Percentiles rank a stretch among this genome's conserved stretches.
Evolutionary conservation across 2,113 vertebrate species (phyloP).

Genomic region (Mobula birostris): DNA sequence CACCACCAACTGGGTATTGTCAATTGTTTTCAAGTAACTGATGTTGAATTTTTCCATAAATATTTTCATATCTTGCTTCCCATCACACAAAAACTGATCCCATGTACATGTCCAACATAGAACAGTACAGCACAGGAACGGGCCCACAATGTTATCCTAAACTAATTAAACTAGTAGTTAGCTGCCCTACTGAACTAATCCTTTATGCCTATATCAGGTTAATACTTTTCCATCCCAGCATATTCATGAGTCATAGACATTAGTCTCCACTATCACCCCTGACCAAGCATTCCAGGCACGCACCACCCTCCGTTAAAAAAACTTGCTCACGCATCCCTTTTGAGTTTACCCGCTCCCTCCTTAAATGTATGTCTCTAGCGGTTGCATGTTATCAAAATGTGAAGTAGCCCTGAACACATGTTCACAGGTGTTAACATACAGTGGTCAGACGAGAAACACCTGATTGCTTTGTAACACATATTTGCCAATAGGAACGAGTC

Average conservation of each 20-base stretch:
- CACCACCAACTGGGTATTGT: too few relatives aligned
- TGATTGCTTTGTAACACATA: neutral
- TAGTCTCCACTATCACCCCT: too few relatives aligned
- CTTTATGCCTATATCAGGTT: neutral
- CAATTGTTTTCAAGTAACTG: neutral
- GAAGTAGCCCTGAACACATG: neutral
- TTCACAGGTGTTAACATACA: neutral
- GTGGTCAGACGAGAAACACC: neutral
- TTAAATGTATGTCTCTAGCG: too few relatives aligned
- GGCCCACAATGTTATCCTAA: too few relatives aligned
- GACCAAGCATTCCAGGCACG: too few relatives aligned
- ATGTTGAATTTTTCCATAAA: neutral
- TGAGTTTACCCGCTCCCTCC: too few relatives aligned
- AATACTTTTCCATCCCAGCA: too few relatives aligned
- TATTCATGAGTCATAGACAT: too few relatives aligned
- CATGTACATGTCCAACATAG: neutral
- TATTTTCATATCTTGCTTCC: neutral
- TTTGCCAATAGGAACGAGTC: neutral
- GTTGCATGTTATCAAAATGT: neutral
- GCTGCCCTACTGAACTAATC: too few relatives aligned
- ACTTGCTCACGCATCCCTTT: too few relatives aligned
- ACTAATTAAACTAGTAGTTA: too few relatives aligned
- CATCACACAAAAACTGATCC: neutral
- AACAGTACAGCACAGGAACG: neutral
- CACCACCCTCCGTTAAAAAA: too few relatives aligned